Base-by-base conservation (phyloP, 2,888 invertebrate genomes). In the Bugula neritina region DNA sequence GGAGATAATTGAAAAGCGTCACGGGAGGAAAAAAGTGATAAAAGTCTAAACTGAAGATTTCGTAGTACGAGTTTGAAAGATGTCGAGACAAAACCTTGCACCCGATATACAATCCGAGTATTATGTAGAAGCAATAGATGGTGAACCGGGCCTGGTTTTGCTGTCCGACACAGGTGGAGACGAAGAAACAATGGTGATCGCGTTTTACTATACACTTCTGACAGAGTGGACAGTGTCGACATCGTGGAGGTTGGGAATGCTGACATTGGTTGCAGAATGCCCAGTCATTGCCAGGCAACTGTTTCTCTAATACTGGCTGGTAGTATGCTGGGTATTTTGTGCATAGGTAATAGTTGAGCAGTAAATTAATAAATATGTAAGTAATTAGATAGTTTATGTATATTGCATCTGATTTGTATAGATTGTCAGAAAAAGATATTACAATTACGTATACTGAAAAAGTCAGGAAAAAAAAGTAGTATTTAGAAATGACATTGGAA, bases 331-430 rank as follows among this genome's bases (percentile, higher is more conserved):
- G 27, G n/a, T 63, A 63, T 25, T 5, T 25, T 2, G 27, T 31
- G 31, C 25, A 21, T 31, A 63, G 13, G n/a, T 31, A 29, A n/a
- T 63, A 63, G 27, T 63, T 63, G 31, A 27, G 10, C 5, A 63
- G 27, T 29, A 63, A 25, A 31, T 27, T 63, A 25, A 63, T 17
- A 27, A 25, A 27, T 27, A 31, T 27, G 31, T 63, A 63, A 13
- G 63, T 63, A 13, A 27, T 63, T 13, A 63, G 27, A 34, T 63
- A 63, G 5, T 63, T 63, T 29, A 63, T 31, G 63, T 63, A 63
- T 10, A 63, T 31, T 13, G 63, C 63, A 63, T 63, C 17, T 29
- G 27, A 21, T 10, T 13, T 10, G 34, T 63, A 31, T 31, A 63
- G 13, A 31, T 13, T n/a, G 10, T 63, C 63, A 10, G 63, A 63